Conservation (phyloP, 1,140 invertebrate species). For the Stegodyphus dumicola region DNA sequence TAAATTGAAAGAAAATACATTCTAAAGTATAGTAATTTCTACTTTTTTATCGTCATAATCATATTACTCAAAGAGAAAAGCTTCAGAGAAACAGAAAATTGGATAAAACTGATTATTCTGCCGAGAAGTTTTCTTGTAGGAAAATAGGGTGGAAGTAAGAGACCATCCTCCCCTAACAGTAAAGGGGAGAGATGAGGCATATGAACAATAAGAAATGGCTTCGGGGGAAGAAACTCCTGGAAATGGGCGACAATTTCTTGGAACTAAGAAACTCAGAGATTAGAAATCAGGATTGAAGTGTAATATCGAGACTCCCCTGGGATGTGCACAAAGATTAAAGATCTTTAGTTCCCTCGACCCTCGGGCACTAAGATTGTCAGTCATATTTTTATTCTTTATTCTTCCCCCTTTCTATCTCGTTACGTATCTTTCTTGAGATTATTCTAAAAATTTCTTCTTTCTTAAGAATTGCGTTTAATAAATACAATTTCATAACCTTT, state of each 20-base stretch:
- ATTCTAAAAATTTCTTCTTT: not conserved
- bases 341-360: conserved; percentile 2
- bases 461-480: not conserved
- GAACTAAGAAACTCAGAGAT: conserved; percentile 23
- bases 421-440: not conserved
- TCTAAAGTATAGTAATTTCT: no score
- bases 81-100: no score
- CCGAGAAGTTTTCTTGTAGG: no score
- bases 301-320: conserved; percentile 11
- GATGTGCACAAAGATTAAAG: conserved; percentile 24
- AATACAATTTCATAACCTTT: no score
- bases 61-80: no score
- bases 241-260: conserved; percentile 1
- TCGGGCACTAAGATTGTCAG: conserved; percentile 14
- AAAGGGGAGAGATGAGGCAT: not conserved
- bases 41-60: no score
- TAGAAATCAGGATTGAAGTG: conserved; percentile 27
- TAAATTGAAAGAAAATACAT: no score
- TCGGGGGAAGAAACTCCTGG: not conserved
- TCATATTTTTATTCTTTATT: conserved; percentile 2
- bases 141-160: no score
- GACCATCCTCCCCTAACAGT: not conserved
- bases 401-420: not conserved
- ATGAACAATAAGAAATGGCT: not conserved
- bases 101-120: no score